These are phyloP conservation scores for Mantis religiosa DNA, from an alignment of 2,888 invertebrate genomes.

Conservation along the genomic window DNA sequence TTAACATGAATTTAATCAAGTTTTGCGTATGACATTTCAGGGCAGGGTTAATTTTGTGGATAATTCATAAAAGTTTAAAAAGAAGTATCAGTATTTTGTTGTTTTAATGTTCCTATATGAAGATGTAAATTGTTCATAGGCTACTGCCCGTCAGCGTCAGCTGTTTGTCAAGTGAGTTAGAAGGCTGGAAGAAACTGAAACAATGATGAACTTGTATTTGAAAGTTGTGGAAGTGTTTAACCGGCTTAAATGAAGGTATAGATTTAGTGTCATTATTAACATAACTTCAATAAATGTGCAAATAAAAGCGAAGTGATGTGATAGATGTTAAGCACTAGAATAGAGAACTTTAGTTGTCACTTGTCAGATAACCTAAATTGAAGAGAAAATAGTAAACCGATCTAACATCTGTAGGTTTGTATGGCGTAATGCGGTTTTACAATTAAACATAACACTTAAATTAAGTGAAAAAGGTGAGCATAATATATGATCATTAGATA, in stretches of 20 bases:
- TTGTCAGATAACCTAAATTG: neutral
- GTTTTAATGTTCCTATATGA: neutral
- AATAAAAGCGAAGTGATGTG: neutral
- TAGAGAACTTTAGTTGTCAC: neutral
- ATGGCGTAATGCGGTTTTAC: neutral
- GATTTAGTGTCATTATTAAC: neutral
- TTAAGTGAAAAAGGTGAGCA: slow-evolving; percentile 17
- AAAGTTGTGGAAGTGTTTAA: neutral
- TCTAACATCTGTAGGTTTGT: neutral
- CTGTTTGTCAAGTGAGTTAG: neutral
- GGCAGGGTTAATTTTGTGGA: neutral
- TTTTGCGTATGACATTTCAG: neutral
- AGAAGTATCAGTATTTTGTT: neutral
- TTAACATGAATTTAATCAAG: too few species aligned
- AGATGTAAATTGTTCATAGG: neutral
- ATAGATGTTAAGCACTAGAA: neutral
- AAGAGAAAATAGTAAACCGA: neutral
- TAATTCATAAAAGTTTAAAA: neutral
- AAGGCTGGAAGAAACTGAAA: neutral
- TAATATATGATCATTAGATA: neutral
- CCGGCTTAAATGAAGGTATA: neutral
- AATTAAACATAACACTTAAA: neutral
- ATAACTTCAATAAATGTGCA: neutral
- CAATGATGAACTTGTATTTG: neutral
- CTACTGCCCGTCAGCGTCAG: neutral